Evolutionary conservation across 1,140 invertebrate genomes (phyloP).

Genomic region (Colletes latitarsis): DNA sequence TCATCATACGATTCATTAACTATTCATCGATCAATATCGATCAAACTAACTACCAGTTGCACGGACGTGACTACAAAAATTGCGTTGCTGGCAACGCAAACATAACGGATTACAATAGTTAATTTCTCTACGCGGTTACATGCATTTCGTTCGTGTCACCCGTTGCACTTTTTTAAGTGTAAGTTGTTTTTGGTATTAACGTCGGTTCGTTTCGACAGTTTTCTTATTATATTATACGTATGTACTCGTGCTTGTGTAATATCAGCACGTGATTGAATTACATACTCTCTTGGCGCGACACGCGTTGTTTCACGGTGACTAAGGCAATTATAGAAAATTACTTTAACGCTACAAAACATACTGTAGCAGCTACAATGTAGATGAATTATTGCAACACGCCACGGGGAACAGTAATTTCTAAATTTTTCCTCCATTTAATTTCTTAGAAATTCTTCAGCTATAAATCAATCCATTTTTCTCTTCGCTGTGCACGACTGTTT

Average conservation of each 20-base stretch:
- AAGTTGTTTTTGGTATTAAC: neutral
- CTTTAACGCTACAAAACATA: neutral
- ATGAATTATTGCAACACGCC: no score
- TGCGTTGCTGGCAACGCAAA: no score
- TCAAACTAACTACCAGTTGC: neutral
- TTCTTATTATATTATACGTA: neutral
- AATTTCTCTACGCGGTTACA: neutral
- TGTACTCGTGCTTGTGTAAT: constrained; percentile 7
- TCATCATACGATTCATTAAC: neutral
- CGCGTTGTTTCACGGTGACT: neutral
- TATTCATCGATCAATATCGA: neutral
- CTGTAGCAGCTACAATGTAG: no score
- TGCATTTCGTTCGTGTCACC: no score
- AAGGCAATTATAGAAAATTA: neutral
- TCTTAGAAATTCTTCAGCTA: neutral
- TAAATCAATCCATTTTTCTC: neutral
- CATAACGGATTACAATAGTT: neutral
- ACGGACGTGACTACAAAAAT: no score
- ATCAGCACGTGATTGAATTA: constrained; percentile 13
- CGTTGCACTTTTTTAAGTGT: no score
- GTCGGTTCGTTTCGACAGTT: neutral
- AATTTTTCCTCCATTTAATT: neutral
- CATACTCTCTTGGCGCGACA: neutral
- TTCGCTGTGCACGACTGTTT: neutral
- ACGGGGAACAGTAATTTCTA: no score